phyloP scores from a whole-genome alignment of 1,140 invertebrate genomes.

The Acromyrmex charruanus region DNA sequence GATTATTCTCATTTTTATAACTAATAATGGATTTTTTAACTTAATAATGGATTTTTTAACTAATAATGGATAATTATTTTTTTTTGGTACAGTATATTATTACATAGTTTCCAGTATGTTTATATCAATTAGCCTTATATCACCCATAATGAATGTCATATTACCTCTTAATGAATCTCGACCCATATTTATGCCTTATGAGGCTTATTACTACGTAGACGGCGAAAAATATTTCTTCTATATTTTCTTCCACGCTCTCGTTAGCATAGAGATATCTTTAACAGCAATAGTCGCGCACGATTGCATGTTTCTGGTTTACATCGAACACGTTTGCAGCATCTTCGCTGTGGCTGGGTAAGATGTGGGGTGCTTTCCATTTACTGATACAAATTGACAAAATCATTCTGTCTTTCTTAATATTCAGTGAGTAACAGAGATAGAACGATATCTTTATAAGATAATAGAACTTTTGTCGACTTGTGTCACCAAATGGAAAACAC shows the following conservation, averaged over 20 bases:
- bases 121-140: background rate
- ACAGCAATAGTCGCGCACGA: background rate
- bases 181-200: background rate
- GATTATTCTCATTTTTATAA: background rate
- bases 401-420: no score
- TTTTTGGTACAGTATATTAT: background rate
- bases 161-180: slow-evolving; percentile 13
- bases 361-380: no score
- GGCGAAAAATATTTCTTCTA: slow-evolving; percentile 5
- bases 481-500: no score
- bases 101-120: background rate
- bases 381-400: no score
- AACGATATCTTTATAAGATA: no score
- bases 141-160: background rate
- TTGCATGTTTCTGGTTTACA: background rate
- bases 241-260: background rate
- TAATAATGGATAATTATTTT: background rate
- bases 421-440: no score
- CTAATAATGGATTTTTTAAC: background rate
- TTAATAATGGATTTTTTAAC: background rate
- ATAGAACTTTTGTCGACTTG: no score
- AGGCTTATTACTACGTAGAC: background rate
- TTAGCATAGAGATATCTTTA: background rate
- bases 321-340: slow-evolving; percentile 17
- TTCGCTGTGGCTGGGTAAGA: slow-evolving; percentile 35